Base-by-base conservation (phyloP, 1,140 invertebrate genomes). In the Nymphalis io region DNA sequence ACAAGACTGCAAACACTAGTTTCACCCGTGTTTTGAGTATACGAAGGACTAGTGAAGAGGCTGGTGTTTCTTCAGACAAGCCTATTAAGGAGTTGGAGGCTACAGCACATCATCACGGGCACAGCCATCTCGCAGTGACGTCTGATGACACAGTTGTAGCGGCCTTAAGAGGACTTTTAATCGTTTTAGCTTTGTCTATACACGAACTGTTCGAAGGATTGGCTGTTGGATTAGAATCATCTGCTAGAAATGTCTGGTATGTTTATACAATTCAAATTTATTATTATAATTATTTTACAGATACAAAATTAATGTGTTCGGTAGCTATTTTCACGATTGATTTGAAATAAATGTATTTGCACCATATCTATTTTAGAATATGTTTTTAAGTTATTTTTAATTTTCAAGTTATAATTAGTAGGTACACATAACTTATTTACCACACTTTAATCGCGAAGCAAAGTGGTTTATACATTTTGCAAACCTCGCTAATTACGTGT, bases 161-260 rank as follows among this genome's bases (percentile, higher is more conserved):
- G 44, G 94, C 95, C 10, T 81, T 97, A 21, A 88, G 96, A 75
- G 95, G 96, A 13, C 85, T 97, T 21, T 83, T 98, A 18, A 95
- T 98, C 67, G 96, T 98, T 0, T 85, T 97, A 48, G 97, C 97
- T 0, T 87, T 99, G n/a, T 97, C 97, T 0, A 94, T 98, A 57
- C 98, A 99, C 80, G 96, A 98, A 74, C 91, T 98, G 0, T 98
- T 99, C 81, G 98, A 99, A 93, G 98, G 98, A 8, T 93, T 98
- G 62, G 96, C 97, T 20, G 95, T 98, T 53, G 97, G 97, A 1
- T 90, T 98, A 42, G 96, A 98, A 84, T 90, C 92, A 15, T 93
- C 94, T 0, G 87, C 94, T 12, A 87, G 87, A 5, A 94, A 94
- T 61, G 95, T 98, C 3, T 97, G 96, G 95, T 93, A 92, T 74